Base-by-base conservation (phyloP, 2,888 invertebrate genomes). In the Anoplius nigerrimus region DNA sequence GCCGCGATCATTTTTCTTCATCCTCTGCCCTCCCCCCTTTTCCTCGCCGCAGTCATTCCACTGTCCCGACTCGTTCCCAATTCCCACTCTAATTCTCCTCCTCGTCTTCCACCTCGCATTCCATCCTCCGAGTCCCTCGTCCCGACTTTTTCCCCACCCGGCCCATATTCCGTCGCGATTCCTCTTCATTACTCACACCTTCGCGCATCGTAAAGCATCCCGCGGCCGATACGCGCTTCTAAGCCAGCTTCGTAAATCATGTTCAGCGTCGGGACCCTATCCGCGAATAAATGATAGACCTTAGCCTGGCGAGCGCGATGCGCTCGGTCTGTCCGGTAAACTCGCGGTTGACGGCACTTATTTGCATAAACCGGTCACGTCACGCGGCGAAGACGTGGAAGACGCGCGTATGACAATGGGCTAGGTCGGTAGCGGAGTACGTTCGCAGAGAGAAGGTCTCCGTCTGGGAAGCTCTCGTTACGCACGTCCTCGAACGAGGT, bases 261-360 rank as follows among this genome's bases (percentile, higher is more conserved):
- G 34, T 57, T 20, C 64, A 58, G 63, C 43, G 58, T 53, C 66
- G n/a, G n/a, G n/a, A 62, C 74, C 71, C 56, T 64, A 60, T 55
- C 52, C 56, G 67, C 71, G 71, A 74, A 76, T 77, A 73, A 74
- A 81, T 76, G 74, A 81, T 76, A 80, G 75, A 73, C 76, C 75
- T 71, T 75, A 72, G 58, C 67, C 62, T 59, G 11, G 56, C 70
- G 65, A 74, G 71, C 11, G 11, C 34, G 68, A 69, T 65, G 53
- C 34, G 59, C 52, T 27, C 58, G 52, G 45, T 21, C 62, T 34
- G 53, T 59, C 53, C 34, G 54, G 18, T 62, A 56, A 65, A 59
- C 66, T 63, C 60, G 56, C 59, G 53, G 52, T 57, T 65, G 34
- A 58, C 53, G n/a, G 48, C 51, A 56, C 20, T 60, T 51, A 68